These are phyloP conservation scores for Heliconius sara DNA, from an alignment of 2,888 invertebrate species.

Conservation along the genomic window DNA sequence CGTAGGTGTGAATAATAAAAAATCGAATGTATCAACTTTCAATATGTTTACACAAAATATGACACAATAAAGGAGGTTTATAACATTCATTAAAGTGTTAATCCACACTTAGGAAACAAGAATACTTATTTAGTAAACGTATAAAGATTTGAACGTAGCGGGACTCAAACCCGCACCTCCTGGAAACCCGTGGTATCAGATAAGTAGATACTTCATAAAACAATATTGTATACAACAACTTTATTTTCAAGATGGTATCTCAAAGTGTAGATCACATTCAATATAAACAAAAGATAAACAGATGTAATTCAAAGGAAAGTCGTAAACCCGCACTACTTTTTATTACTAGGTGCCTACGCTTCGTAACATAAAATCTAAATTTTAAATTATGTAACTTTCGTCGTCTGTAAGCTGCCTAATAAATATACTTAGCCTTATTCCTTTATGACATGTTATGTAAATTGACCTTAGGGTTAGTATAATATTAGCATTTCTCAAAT, in stretches of 20 bases:
- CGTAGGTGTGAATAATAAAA: no score
- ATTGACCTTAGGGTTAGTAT: constrained; percentile 31
- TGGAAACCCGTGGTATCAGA: no score
- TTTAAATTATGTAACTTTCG: constrained; percentile 23
- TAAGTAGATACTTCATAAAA: not conserved
- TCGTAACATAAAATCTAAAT: constrained; percentile 26
- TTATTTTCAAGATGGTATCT: constrained; percentile 6
- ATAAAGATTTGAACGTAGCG: no score
- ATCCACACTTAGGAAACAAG: no score
- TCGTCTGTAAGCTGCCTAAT: constrained; percentile 26
- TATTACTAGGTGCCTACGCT: constrained; percentile 22
- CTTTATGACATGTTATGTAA: constrained; percentile 33
- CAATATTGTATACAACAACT: not conserved
- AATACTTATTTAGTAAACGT: no score
- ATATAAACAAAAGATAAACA: constrained; percentile 28
- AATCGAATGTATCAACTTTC: no score
- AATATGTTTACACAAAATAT: no score
- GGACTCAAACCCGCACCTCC: no score
- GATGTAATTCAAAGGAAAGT: constrained; percentile 24
- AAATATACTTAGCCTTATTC: constrained; percentile 23
- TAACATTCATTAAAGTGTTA: no score
- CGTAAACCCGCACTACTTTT: constrained; percentile 24
- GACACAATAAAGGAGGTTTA: not conserved
- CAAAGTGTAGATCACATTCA: constrained; percentile 10
- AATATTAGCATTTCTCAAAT: constrained; percentile 34